Conservation (phyloP, 2,113 vertebrate species). For the Callithrix jacchus region DNA sequence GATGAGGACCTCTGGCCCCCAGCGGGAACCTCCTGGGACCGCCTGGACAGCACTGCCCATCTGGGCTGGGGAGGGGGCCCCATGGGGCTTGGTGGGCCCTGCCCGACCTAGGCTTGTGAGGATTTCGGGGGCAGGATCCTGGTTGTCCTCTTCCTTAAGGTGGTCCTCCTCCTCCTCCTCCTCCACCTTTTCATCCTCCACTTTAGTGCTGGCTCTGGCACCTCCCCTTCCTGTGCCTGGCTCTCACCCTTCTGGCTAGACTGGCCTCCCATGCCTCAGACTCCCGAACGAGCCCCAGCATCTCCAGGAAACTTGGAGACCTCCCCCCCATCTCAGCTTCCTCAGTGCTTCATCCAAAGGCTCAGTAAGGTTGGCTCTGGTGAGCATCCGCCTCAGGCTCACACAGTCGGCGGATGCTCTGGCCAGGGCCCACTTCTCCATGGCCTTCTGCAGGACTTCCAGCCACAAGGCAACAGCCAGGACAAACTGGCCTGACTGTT, state of each 20-base stretch:
- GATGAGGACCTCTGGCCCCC: neutral
- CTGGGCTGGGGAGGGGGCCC: neutral
- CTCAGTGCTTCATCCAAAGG: neutral
- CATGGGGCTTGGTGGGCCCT: neutral
- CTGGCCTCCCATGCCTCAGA: neutral
- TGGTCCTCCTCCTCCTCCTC: neutral
- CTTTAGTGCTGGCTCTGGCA: neutral
- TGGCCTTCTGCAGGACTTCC: conserved; percentile 43
- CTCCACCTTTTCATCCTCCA: neutral
- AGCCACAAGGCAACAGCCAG: neutral
- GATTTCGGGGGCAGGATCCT: neutral
- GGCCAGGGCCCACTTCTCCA: neutral
- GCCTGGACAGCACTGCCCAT: neutral
- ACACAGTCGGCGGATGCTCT: neutral
- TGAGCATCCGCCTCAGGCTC: conserved; percentile 35
- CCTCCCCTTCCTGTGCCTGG: neutral
- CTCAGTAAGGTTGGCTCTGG: neutral
- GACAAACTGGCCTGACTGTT: neutral
- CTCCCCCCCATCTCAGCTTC: neutral
- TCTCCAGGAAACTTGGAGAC: neutral
- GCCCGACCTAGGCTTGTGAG: neutral
- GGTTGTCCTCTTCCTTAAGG: neutral
- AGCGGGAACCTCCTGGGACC: neutral
- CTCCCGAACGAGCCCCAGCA: neutral
- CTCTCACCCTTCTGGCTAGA: neutral